Conservation (phyloP, 2,888 invertebrate genomes). For the Dolichomitus sp. region DNA sequence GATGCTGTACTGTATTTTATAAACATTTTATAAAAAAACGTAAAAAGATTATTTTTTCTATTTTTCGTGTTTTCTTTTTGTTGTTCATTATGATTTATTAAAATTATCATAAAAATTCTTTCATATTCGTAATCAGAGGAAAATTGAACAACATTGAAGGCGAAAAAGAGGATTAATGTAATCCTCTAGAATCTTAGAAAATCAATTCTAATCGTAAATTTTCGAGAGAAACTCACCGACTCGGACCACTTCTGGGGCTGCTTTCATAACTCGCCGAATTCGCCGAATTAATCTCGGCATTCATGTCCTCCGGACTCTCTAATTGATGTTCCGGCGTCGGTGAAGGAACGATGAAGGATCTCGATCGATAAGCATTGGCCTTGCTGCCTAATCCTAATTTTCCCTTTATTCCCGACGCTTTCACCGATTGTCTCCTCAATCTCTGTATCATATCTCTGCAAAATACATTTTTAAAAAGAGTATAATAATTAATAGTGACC, state of each 20-base stretch:
- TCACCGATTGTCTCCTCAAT: conserved; percentile 93
- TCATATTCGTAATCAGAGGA: no score
- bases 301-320: conserved; percentile 86
- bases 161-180: no score
- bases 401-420: conserved; percentile 92
- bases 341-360: conserved; percentile 92
- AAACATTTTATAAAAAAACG: no score
- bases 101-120: no score
- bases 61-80: no score
- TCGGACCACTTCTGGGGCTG: conserved; percentile 91
- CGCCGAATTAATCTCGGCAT: conserved; percentile 82
- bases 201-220: neutral
- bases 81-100: no score
- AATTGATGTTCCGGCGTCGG: conserved; percentile 89
- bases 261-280: conserved; percentile 91
- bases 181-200: no score
- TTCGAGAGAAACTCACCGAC: conserved; percentile 80
- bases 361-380: conserved; percentile 90
- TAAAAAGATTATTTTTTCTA: no score
- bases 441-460: conserved; percentile 96
- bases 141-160: no score
- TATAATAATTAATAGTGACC: neutral
- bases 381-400: conserved; percentile 91
- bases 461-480: conserved; percentile 35
- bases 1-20: no score